Evolutionary conservation across 1,140 invertebrate species (phyloP).

Genomic region (Diabrotica undecimpunctata): DNA sequence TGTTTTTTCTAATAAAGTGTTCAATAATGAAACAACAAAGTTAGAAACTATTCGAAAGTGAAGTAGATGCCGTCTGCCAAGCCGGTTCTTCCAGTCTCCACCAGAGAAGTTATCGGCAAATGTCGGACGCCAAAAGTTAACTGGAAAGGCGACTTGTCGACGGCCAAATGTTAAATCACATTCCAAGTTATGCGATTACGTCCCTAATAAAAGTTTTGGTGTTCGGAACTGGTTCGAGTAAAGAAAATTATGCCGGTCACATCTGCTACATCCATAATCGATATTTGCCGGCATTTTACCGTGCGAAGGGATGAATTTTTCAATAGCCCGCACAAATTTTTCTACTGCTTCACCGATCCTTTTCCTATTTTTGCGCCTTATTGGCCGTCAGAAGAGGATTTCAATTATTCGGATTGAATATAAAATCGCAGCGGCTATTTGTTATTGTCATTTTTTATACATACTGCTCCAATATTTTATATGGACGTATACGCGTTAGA

Average conservation of each 20-base stretch:
- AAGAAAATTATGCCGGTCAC: constrained; percentile 27
- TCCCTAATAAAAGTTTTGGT: constrained; percentile 30
- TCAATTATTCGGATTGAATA: not conserved
- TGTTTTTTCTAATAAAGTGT: too few relatives aligned
- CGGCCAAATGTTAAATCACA: constrained; percentile 27
- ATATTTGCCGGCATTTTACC: constrained; percentile 17
- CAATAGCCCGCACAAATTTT: constrained; percentile 14
- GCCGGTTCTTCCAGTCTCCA: not conserved
- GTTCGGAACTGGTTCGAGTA: constrained; percentile 18
- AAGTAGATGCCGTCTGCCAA: not conserved
- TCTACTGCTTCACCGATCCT: not conserved
- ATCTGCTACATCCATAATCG: constrained; percentile 30
- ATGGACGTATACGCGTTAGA: too few relatives aligned
- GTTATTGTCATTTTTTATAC: not conserved
- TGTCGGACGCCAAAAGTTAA: not conserved
- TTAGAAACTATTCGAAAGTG: not conserved
- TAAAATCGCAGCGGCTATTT: not conserved
- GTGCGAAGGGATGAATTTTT: constrained; percentile 19
- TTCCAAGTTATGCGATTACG: constrained; percentile 32
- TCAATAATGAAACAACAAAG: not conserved
- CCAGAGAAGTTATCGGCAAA: not conserved
- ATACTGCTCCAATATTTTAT: too few relatives aligned
- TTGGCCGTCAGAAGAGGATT: not conserved
- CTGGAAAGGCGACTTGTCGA: not conserved
- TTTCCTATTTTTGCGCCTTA: constrained; percentile 6